Evolutionary conservation across 2,888 invertebrate genomes (phyloP), one percentile per base, ranked within the genome.

Genomic region (Ctena decussata): DNA sequence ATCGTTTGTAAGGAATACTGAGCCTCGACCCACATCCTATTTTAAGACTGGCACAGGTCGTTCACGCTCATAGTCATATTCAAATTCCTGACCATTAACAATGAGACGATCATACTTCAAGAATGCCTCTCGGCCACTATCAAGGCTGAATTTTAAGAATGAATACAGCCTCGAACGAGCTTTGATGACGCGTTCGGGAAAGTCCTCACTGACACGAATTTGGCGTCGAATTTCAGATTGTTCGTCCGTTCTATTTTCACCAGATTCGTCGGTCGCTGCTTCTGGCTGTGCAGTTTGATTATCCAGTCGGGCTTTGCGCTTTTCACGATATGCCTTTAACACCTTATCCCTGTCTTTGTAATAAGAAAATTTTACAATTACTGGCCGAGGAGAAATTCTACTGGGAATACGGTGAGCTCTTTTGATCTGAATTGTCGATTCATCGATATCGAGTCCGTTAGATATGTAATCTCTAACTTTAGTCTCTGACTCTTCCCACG

Each of bases 391-490:
- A 71, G 71, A 37, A 21, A 21, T 71, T 24, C 39, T 35, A 71
- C 71, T 71, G 12, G n/a, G 71, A 24, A 71, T n/a, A 21, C 71
- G 37, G n/a, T 71, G 71, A 15, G 71, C 71, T 12, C 71, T n/a
- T n/a, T 37, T 39, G 71, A 71, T 71, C n/a, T 71, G 21, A 15
- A 71, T 71, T 6, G 37, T 39, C 2, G 39, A 24, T 37, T 71
- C 71, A 15, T 71, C 39, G 15, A 71, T 11, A n/a, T 24, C 39
- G 11, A 71, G 24, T 30, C 27, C 30, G 3, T 71, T 39, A 6
- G 35, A 37, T 8, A 71, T 41, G 37, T 71, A 71, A 1, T 24
- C 21, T n/a, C 71, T 35, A n/a, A 71, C 71, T 2, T 8, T 71
- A 71, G 3, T 71, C 37, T 71, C 71, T 1, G 39, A 41, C 21